Percentiles rank a stretch among this genome's conserved stretches.
Evolutionary conservation across 2,888 invertebrate genomes (phyloP).

Genomic region (Pyralis farinalis): DNA sequence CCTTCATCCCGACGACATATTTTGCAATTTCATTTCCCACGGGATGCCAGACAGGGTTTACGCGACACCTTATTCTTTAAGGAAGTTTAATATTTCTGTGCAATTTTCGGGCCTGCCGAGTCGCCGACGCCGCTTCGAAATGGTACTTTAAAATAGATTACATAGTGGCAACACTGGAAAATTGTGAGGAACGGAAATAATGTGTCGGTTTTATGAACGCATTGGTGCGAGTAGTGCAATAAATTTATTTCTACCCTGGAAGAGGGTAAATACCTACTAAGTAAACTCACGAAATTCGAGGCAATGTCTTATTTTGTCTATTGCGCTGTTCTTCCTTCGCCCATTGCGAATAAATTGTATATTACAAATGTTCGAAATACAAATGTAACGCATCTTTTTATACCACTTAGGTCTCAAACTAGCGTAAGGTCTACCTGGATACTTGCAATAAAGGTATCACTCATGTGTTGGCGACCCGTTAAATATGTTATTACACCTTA

Average conservation of each 20-base stretch:
- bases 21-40: constrained; percentile 74
- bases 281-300: too few species aligned
- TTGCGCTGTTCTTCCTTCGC: too few species aligned
- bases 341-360: too few species aligned
- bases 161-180: constrained; percentile 5
- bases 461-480: too few species aligned
- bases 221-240: not conserved
- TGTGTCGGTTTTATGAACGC: not conserved
- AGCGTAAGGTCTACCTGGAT: too few species aligned
- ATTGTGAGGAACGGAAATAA: constrained; percentile 4
- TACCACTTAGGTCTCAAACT: too few species aligned
- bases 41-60: constrained; percentile 45
- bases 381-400: too few species aligned
- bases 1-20: constrained; percentile 53
- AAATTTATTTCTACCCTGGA: not conserved
- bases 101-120: constrained; percentile 46
- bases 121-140: constrained; percentile 23
- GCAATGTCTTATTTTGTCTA: too few species aligned
- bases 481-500: too few species aligned
- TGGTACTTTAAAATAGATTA: constrained; percentile 23
- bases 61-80: constrained; percentile 54
- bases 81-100: constrained; percentile 56
- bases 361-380: too few species aligned
- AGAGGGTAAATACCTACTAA: too few species aligned
- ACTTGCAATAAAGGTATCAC: too few species aligned